Evolutionary conservation across 2,113 vertebrate genomes (phyloP).

Genomic region (Todiramphus saurophagus): DNA sequence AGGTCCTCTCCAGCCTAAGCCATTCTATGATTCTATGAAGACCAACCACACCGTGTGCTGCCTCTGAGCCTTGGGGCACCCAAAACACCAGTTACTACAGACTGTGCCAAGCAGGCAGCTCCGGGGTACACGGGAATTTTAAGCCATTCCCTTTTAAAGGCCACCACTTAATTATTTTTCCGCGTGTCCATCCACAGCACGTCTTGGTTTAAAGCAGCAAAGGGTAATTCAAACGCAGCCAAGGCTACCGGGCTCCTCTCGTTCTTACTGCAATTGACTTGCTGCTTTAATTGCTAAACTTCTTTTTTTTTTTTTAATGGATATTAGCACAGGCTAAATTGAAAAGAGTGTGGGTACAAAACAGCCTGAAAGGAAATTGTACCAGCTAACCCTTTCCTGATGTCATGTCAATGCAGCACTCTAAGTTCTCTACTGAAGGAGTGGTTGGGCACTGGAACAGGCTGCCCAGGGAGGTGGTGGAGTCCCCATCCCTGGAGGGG

Average conservation of each 20-base stretch:
- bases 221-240: background rate
- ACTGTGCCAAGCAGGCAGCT: background rate
- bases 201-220: accelerated
- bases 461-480: too few relatives aligned
- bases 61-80: background rate
- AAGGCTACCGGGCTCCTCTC: background rate
- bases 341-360: background rate
- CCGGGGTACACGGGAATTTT: accelerated
- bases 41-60: background rate
- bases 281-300: background rate
- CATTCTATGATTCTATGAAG: too few relatives aligned
- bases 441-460: too few relatives aligned
- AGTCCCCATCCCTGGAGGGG: too few relatives aligned
- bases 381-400: background rate
- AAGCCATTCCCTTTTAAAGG: background rate
- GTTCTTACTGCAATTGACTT: too few relatives aligned
- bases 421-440: too few relatives aligned
- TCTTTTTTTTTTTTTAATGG: background rate
- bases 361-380: background rate
- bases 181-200: background rate
- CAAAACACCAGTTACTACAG: background rate
- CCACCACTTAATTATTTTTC: background rate
- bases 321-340: background rate
- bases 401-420: background rate
- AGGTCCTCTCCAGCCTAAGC: too few relatives aligned